phyloP scores from a whole-genome alignment of 2,888 invertebrate genomes.

The Campopleginae sp. region DNA sequence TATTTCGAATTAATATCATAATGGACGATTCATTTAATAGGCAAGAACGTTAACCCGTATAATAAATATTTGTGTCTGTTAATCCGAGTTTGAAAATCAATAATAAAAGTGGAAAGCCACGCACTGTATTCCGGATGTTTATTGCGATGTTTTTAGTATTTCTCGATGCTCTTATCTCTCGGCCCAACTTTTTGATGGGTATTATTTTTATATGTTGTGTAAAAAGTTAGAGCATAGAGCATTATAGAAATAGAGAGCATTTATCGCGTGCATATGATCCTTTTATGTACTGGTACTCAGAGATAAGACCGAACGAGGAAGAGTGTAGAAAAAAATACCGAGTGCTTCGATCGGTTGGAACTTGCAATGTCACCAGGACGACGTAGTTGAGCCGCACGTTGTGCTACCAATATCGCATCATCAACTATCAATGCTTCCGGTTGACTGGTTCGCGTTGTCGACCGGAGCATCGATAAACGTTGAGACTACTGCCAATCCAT shows the following conservation, averaged over 20 bases:
- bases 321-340: slow-evolving; percentile 39
- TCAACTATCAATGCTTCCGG: slow-evolving; percentile 56
- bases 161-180: not conserved
- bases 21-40: not conserved
- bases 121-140: not conserved
- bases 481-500: slow-evolving; percentile 43
- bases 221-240: not conserved
- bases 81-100: not conserved
- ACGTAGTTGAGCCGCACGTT: not conserved
- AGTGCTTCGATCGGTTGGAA: slow-evolving; percentile 5
- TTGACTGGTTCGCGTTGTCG: slow-evolving; percentile 35
- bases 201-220: not conserved
- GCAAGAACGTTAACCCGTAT: not conserved
- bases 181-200: not conserved
- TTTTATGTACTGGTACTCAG: not conserved
- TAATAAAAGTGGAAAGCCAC: not conserved
- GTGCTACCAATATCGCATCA: slow-evolving; percentile 54
- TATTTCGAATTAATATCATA: not conserved
- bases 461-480: slow-evolving; percentile 52
- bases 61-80: not conserved
- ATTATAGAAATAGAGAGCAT: not conserved
- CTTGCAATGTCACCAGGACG: slow-evolving; percentile 33
- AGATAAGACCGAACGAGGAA: slow-evolving; percentile 27
- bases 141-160: not conserved
- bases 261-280: not conserved